Conservation (phyloP, 2,797 vertebrate species). For the Sebastes trivittatus region DNA sequence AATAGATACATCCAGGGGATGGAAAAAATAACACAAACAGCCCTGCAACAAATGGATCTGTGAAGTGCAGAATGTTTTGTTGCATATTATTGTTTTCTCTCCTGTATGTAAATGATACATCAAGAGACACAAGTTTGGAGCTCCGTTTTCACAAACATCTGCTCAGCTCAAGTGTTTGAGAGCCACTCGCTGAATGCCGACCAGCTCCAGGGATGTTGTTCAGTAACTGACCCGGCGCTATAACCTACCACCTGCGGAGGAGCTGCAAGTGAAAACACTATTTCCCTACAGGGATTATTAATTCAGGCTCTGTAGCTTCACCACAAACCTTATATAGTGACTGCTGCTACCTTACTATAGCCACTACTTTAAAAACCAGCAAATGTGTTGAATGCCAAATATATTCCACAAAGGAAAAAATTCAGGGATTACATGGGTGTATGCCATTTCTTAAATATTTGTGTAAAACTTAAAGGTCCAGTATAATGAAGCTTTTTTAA, state of each 20-base stretch:
- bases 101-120: background rate
- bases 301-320: conserved; percentile 9
- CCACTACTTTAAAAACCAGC: background rate
- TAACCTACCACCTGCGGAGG: conserved; percentile 15
- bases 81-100: background rate
- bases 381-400: background rate
- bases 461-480: too few relatives aligned
- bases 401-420: background rate
- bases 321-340: background rate
- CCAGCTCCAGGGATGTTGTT: conserved; percentile 16
- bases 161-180: background rate
- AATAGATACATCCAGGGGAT: background rate
- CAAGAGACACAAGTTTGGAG: background rate
- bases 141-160: background rate
- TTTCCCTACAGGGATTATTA: background rate
- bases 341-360: background rate
- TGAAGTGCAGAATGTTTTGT: background rate
- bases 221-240: background rate
- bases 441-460: background rate
- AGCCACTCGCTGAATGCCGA: background rate
- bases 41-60: background rate
- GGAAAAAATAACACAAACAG: background rate
- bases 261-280: conserved; percentile 5
- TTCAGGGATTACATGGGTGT: background rate
- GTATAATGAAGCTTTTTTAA: background rate